These are phyloP conservation scores for Macrosoma leucophasiata DNA, from an alignment of 2,888 invertebrate genomes.

Conservation along the genomic window DNA sequence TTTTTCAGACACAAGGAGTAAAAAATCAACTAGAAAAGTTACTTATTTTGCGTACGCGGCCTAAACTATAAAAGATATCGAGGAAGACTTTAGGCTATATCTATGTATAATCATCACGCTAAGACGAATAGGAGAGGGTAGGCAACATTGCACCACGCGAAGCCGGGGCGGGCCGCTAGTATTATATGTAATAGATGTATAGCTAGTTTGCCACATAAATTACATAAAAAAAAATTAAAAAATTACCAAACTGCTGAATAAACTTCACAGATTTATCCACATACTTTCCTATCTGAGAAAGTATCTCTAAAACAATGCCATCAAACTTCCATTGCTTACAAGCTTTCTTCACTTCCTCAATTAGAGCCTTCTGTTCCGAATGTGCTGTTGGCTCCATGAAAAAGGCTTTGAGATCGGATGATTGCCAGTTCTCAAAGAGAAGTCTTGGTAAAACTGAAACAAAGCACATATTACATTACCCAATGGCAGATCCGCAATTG, in stretches of 20 bases:
- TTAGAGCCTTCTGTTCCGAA: constrained; percentile 80
- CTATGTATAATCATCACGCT: no score
- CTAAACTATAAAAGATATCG: no score
- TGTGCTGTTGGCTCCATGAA: constrained; percentile 79
- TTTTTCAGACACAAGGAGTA: no score
- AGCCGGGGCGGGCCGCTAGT: no score
- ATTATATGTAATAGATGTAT: neutral
- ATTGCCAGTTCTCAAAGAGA: constrained; percentile 91
- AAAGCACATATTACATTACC: constrained; percentile 6
- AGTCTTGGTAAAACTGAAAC: constrained; percentile 90
- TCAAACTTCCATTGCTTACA: constrained; percentile 88
- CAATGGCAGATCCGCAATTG: no score
- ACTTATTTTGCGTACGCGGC: no score
- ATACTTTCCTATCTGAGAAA: constrained; percentile 84
- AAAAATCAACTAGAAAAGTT: no score
- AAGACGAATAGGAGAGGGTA: no score
- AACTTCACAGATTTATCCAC: constrained; percentile 79
- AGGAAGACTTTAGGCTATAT: no score
- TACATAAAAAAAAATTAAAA: constrained; percentile 10
- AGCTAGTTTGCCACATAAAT: neutral
- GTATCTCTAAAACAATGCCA: constrained; percentile 93
- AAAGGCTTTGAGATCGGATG: constrained; percentile 82
- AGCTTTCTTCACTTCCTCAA: constrained; percentile 79
- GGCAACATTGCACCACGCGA: no score
- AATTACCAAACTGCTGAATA: constrained; percentile 78